Evolutionary conservation across 2,888 invertebrate genomes (phyloP).

Genomic region (Eudasyphora cyanicolor): DNA sequence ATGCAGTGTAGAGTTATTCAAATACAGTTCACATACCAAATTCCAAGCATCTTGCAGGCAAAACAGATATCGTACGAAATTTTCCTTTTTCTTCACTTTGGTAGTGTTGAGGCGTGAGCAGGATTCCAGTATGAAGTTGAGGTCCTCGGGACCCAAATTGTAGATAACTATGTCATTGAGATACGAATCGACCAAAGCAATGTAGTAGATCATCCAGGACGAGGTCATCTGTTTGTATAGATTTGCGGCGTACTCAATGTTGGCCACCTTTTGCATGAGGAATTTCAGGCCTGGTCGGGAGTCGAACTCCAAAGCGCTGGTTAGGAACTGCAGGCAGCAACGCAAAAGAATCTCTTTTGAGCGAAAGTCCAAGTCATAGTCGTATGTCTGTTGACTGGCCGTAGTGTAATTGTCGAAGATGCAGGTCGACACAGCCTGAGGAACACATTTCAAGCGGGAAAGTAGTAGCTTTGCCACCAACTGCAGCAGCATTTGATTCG

Average conservation of each 20-base stretch:
- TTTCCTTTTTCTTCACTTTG: conserved; percentile 81
- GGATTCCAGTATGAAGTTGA: conserved; percentile 84
- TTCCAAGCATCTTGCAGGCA: conserved; percentile 84
- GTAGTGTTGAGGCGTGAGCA: conserved; percentile 82
- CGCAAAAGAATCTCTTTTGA: conserved; percentile 85
- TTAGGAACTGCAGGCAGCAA: conserved; percentile 90
- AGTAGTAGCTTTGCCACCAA: conserved; percentile 93
- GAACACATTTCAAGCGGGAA: conserved; percentile 86
- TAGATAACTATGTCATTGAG: conserved; percentile 86
- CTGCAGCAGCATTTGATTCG: conserved; percentile 95
- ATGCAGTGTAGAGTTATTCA: conserved; percentile 79
- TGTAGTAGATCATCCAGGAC: conserved; percentile 93
- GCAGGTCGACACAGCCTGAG: conserved; percentile 81
- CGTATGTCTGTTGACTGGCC: conserved; percentile 80
- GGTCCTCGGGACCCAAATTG: conserved; percentile 83
- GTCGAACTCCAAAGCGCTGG: conserved; percentile 92
- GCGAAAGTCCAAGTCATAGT: conserved; percentile 80
- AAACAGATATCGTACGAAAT: conserved; percentile 83
- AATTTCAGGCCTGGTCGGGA: conserved; percentile 95
- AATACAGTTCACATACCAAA: conserved; percentile 82
- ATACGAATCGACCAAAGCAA: conserved; percentile 92
- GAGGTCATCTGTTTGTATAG: conserved; percentile 96
- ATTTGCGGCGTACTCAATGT: conserved; percentile 91
- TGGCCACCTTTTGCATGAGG: conserved; percentile 94
- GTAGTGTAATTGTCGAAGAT: conserved; percentile 79